Evolutionary conservation across 1,140 invertebrate genomes (phyloP), one percentile per base, ranked within the genome.

Genomic region (Listronotus bonariensis): DNA sequence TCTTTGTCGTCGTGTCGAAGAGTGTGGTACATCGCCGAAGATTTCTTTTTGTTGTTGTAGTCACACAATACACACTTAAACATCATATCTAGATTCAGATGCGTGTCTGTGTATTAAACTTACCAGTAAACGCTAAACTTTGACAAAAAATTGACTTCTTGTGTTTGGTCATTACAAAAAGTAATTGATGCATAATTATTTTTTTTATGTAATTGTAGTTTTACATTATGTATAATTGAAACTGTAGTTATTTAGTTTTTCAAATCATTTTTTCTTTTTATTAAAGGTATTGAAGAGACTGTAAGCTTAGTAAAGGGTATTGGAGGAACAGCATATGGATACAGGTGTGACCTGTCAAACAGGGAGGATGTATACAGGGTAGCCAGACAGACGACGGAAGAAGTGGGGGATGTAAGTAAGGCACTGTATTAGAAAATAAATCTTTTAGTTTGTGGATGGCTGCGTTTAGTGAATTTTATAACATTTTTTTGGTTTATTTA

Each of bases 331-430:
- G 90, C 87, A 68, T 86, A 83, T 70, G 87, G 88, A 8, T 92
- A 90, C 76, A 82, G 84, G 65, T 91, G 95, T 46, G 92, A 98
- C 77, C 82, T 98, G 14, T 86, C 90, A 8, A 86, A 89, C 36
- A 84, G 85, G 64, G 86, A 95, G 20, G 86, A 90, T 65, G 88
- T 98, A 62, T 96, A 97, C 79, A 83, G 84, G 74, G 85, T 87
- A 11, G 93, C 94, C 34, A 87, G 89, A 65, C 83, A 86, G 77
- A 90, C 97, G 4, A 87, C 90, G 73, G 74, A 87, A 68, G 92
- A 96, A 78, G 86, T 96, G 60, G 95, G 95, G 68, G 68, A 74
- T 57, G 73, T 74, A 68, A 68, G 69, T 67, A 43, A 5, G 20
- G 20, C 20, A 26, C 5, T 3, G 20, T 5, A 26, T 26, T 26